These are phyloP conservation scores for Neuroscelio doddi DNA, from an alignment of 2,888 invertebrate species.

Conservation along the genomic window DNA sequence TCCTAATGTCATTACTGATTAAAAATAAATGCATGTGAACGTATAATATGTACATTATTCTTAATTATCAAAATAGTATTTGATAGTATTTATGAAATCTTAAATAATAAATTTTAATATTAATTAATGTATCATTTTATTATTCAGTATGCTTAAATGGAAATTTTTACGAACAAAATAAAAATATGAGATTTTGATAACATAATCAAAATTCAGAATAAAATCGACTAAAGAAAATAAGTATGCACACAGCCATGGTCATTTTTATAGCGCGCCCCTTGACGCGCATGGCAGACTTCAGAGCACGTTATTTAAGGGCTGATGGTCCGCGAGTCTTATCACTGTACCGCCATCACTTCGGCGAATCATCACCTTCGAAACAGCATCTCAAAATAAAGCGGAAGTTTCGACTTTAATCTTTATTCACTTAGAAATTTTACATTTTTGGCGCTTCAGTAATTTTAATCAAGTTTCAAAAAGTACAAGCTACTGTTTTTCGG, in stretches of 20 bases:
- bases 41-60: no score
- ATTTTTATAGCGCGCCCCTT: conserved; percentile 53
- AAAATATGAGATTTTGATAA: no score
- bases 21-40: no score
- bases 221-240: no score
- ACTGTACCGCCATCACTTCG: conserved; percentile 59
- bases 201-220: no score
- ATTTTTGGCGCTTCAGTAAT: background rate
- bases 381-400: background rate
- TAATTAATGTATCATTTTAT: no score
- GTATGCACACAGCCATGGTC: conserved; percentile 10
- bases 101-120: no score
- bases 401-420: background rate
- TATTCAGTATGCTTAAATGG: no score
- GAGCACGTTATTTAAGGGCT: conserved; percentile 66
- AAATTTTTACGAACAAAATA: no score
- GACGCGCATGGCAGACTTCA: conserved; percentile 63
- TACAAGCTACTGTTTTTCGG: background rate
- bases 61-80: no score
- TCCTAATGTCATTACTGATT: no score
- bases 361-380: conserved; percentile 16
- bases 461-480: background rate
- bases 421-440: background rate
- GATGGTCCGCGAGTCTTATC: conserved; percentile 60
- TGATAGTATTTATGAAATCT: no score